Base-by-base conservation (phyloP, 2,797 vertebrate species). In the Glossophaga mutica region DNA sequence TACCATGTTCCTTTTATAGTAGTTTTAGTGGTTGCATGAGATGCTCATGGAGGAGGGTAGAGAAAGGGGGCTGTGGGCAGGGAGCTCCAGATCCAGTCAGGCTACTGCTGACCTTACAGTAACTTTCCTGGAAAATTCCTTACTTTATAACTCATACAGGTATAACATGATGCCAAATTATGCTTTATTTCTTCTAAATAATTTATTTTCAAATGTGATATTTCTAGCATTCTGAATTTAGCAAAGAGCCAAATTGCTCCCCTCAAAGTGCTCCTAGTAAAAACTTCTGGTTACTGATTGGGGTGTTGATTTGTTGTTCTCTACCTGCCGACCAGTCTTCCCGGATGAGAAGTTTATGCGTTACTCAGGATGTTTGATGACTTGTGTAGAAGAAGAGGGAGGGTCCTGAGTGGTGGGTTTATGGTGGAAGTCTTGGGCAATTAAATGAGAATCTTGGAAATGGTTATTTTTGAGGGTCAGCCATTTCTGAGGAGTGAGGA, bases 191-290 rank as follows among this genome's bases (percentile, higher is more conserved):
- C 21, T 92, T 4, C 19, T 74, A 57, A 95, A 74, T 83, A 52
- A 37, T 91, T 98, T 85, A 71, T 90, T 94, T 57, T 10, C 46
- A 37, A 96, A 26, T 73, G 76, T 32, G 26, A 59, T 37, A 37
- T 67, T 88, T 70, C 37, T 87, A 67, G 29, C 22, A 44, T 79
- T 94, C 68, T 89, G 84, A 37, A 71, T 22, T 50, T 93, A 50
- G n/a, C n/a, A 76, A 94, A 87, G 46, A 81, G 95, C 87, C 84
- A 68, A 55, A 62, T 44, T 19, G 19, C 18, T 68, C 7, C 21
- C 16, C 16, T 14, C 9, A 67, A 68, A 62, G 5, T 88, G 55
- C 46, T 78, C 37, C 11, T 37, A 71, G 55, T 90, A 73, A 88
- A 92, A 92, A 52, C 21, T 88, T 82, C 6, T 37, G 29, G 44